Base-by-base conservation (phyloP, 2,888 invertebrate species). In the Drymonia ruficornis region DNA sequence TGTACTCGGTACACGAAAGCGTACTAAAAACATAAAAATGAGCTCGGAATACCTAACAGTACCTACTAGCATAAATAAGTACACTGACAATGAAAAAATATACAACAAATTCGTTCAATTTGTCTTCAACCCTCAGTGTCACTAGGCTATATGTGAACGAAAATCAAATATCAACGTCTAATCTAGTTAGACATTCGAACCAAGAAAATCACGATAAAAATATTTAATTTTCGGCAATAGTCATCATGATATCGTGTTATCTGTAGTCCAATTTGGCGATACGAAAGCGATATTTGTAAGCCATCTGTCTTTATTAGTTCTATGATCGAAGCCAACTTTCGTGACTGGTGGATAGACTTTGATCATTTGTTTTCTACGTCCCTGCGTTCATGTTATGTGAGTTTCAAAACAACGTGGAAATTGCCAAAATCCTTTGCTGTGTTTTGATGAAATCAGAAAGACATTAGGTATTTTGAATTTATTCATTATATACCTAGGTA, bases 261-360 rank as follows among this genome's bases (percentile, higher is more conserved):
- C 5, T n/a, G 11, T n/a, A 29, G 43, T 15, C 34, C 5, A 54
- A 47, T 29, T 5, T 43, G 16, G 15, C 29, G 23, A 43, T 23
- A 48, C 28, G 15, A 50, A 52, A 47, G 15, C 38, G 31, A 53
- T 28, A 50, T 48, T 16, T 31, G 36, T 48, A 48, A 51, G 55
- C 54, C 16, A 45, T 70, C 55, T 70, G 42, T 18, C 52, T 6
- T 7, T 58, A 70, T 45, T 48, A 56, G 57, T 36, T 69, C 67
- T 61, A 52, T 61, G 63, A 64, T 63, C 60, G 59, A 50, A 50
- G 60, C 50, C 53, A 62, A 61, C 62, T 67, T 66, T 57, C 47
- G 56, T 72, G 72, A 76, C 73, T 67, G 65, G 76, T 75, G 64
- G 56, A 53, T 72, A n/a, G 53, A 70, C 53, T 67, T 68, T 49